Evolutionary conservation across 23 tunicate species (phyloP), one percentile per base, ranked within the genome.

Genomic region (Styela clava): DNA sequence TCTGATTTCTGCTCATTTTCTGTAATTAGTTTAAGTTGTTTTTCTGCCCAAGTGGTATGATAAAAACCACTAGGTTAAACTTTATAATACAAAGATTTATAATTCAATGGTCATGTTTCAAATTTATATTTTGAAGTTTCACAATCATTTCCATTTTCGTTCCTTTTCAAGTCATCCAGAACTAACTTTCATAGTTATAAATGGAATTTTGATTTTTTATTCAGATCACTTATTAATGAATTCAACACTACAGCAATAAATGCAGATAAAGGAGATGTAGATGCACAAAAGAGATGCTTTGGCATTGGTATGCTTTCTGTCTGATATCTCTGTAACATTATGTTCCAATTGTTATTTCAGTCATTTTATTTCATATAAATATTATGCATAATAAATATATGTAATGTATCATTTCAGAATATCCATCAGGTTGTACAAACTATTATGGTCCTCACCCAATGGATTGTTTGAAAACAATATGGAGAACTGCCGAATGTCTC

Each of bases 381-480:
- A n/a, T n/a, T n/a, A 44, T 12, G 12, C 7, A 44, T 5, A 44
- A 44, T 65, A 25, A 65, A 26, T 65, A 65, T 65, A 21, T 26
- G 16, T 28, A 31, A 2, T 71, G 16, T 16, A 30, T 71, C 34
- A 26, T 30, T 30, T 71, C 77, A 74, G 80, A 32, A 3, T 74
- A 34, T 51, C 80, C 80, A 31, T 44, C 34, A 23, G 68, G 28
- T 5, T 74, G 80, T 74, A 27, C 26, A 36, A 35, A 74, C 5
- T 74, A 74, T 51, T 74, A 74, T 74, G 80, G 80, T 7, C 80
- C 80, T n/a, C 80, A 74, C 21, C 22, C 80, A 23, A 35, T 74
- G 68, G 64, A 74, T 34, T 74, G 80, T 35, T 51, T 74, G 68
- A 36, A 32, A 36, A 34, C 80, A 37, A 74, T 74, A 52, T 74